Evolutionary conservation across 2,113 vertebrate species (phyloP), one percentile per base, ranked within the genome.

Genomic region (Corythaixoides concolor): DNA sequence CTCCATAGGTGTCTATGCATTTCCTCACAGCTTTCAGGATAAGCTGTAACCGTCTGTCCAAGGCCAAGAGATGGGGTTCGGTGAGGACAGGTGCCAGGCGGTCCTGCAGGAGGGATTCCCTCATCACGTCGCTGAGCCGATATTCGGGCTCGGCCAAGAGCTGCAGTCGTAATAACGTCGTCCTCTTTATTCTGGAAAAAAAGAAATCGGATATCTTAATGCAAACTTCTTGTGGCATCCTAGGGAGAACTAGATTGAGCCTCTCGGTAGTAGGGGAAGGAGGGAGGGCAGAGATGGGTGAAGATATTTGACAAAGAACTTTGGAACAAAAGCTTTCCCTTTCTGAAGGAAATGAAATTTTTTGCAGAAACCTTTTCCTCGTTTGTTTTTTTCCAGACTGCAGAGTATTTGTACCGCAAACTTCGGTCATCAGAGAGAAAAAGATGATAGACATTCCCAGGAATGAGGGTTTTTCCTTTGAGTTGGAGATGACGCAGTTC

Each of bases 81-180:
- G 98, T 98, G 90, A 99, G 98, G 58, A 99, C 55, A 0, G 99
- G 99, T 7, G 66, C 88, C 49, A 99, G 98, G 39, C 50, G 91
- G 91, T 99, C 99, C n/a, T 93, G 95, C 14, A 96, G 93, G 50
- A 99, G 98, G 3, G 99, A 99, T 86, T 99, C 99, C 67, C 99
- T 98, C 99, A 99, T 99, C 66, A 99, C 96, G 0, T 99, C 99
- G 0, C 99, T 99, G 45, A 99, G 98, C 33, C 77, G 98, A 90
- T 98, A 99, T 13, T 98, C 98, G 0, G 98, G 95, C 35, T 94
- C 97, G 0, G 98, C 94, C 96, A 99, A 60, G 47, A 99, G 98
- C 96, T 97, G 98, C 69, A 99, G 98, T 2, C 98, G 98, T 56
- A 98, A 47, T 10, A 99, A 93, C 0, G 99, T 99, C 13, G 99